A percentile compares a stretch with the other conserved stretches of the same genome.
Conservation (phyloP, 2,113 vertebrate genomes). For the Ptilorrhoa leucosticta region DNA sequence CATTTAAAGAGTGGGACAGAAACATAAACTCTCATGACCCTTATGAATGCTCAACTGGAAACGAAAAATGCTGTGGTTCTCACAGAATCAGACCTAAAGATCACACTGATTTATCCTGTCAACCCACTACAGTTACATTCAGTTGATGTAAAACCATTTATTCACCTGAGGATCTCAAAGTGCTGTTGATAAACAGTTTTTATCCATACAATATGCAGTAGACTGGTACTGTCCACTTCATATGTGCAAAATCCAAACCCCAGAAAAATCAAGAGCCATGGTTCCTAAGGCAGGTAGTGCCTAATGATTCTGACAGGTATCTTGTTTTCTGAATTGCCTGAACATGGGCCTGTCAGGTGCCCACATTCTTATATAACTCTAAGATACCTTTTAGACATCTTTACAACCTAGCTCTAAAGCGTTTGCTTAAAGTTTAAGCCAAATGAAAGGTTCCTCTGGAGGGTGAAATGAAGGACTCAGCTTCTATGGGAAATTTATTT, state of each 20-base stretch:
- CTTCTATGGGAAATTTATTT: not conserved
- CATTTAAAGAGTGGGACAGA: not conserved
- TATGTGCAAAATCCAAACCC: not conserved
- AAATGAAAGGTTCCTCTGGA: not conserved
- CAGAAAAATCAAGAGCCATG: not conserved
- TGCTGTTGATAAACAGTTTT: not conserved
- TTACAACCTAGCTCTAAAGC: not conserved
- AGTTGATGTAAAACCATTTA: not conserved
- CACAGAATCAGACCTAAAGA: not conserved
- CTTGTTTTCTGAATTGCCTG: not conserved
- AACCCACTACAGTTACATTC: not conserved
- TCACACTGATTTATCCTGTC: not conserved
- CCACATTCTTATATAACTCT: not conserved
- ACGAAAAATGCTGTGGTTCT: not conserved
- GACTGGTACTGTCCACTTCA: fast-evolving
- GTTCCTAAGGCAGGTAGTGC: not conserved
- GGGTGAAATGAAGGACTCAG: not conserved
- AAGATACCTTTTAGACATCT: not conserved
- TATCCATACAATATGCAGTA: not conserved
- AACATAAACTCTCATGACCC: not conserved
- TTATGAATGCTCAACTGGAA: not conserved
- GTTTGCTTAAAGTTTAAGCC: not conserved
- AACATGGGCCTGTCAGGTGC: not conserved
- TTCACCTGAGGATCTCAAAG: not conserved
- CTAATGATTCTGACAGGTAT: not conserved